Evolutionary conservation across 2,888 invertebrate genomes (phyloP).

Genomic region (Spodoptera exigua): DNA sequence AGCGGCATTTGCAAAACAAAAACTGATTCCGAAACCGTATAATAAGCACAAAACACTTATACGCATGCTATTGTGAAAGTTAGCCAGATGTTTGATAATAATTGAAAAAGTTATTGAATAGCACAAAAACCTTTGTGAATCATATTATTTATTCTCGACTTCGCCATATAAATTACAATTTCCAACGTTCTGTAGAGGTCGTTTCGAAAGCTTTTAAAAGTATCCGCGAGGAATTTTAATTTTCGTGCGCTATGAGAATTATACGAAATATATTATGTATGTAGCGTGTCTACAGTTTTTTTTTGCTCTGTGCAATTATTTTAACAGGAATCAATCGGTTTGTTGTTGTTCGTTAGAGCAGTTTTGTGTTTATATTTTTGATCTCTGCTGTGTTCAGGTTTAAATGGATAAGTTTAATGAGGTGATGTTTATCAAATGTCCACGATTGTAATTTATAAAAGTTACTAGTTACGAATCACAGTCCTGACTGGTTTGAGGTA

Average conservation of each 20-base stretch:
- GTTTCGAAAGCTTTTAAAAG: constrained; percentile 29
- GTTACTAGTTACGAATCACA: too few relatives aligned
- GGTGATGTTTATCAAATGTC: too few relatives aligned
- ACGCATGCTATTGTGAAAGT: constrained; percentile 60
- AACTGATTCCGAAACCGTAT: constrained; percentile 37
- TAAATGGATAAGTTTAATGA: too few relatives aligned
- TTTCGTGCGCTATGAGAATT: background rate
- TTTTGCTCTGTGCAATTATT: constrained; percentile 11
- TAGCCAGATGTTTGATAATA: constrained; percentile 61
- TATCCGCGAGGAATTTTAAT: constrained; percentile 38
- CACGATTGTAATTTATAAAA: too few relatives aligned
- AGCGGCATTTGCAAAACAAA: constrained; percentile 51
- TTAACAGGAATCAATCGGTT: background rate
- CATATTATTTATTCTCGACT: constrained; percentile 41
- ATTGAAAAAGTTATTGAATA: constrained; percentile 72
- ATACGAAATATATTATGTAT: background rate
- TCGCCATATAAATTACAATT: constrained; percentile 46
- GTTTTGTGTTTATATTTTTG: too few relatives aligned
- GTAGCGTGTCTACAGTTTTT: constrained; percentile 3
- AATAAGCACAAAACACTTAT: constrained; percentile 39
- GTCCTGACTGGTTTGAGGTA: too few relatives aligned
- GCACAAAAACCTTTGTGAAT: constrained; percentile 54
- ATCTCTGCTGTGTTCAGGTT: too few relatives aligned
- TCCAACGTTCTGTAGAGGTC: constrained; percentile 25
- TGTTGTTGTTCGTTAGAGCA: background rate